Percentiles rank a stretch among this genome's conserved stretches.
Conservation (phyloP, 2,797 vertebrate species). For the Acrossocheilus fasciatus region DNA sequence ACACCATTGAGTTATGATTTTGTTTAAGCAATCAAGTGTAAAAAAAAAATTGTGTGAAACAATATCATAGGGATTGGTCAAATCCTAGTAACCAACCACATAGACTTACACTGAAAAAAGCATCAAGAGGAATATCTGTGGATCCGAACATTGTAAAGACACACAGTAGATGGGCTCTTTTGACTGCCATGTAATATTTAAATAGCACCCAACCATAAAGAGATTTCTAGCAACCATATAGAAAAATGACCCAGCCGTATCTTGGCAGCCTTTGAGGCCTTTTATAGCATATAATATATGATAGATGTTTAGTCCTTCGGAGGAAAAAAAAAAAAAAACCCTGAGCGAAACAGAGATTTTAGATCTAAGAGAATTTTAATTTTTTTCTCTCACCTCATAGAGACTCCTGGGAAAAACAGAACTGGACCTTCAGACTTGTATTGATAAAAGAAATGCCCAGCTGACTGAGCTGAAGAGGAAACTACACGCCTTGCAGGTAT, state of each 20-base stretch:
- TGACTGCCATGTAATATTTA: too few relatives aligned
- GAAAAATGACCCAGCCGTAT: neutral
- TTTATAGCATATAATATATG: neutral
- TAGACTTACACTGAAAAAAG: neutral
- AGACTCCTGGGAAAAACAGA: conserved; percentile 76
- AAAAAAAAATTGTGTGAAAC: too few relatives aligned
- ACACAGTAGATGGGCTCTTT: too few relatives aligned
- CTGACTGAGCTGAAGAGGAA: conserved; percentile 70
- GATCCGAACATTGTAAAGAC: too few relatives aligned
- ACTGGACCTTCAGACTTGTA: conserved; percentile 75
- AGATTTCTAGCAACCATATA: neutral
- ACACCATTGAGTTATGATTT: neutral
- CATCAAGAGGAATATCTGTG: too few relatives aligned
- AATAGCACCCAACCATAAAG: neutral
- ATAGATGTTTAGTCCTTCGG: neutral
- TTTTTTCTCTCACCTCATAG: conserved; percentile 58
- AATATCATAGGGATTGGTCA: too few relatives aligned
- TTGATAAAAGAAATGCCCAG: conserved; percentile 67
- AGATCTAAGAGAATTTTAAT: too few relatives aligned
- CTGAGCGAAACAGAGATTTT: neutral
- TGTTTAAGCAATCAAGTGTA: too few relatives aligned
- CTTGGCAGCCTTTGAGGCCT: too few relatives aligned
- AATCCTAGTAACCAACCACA: too few relatives aligned
- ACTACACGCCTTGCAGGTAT: conserved; percentile 72
- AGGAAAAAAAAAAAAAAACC: too few relatives aligned